Evolutionary conservation across 2,888 invertebrate genomes (phyloP).

Genomic region (Orthosia cruda): DNA sequence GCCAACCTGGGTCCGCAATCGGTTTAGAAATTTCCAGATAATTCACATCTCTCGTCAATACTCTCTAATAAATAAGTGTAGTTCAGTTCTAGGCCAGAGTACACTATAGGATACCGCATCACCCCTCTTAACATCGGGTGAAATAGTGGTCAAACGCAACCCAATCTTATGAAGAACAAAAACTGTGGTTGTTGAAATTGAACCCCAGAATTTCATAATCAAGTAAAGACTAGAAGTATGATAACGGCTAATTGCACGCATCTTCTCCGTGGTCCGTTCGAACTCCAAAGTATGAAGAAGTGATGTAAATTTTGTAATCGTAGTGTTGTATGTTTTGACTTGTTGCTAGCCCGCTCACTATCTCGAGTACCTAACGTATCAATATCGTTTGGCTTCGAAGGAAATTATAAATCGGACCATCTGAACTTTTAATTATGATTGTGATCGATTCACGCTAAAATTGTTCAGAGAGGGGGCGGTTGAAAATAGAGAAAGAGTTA

Average conservation of each 20-base stretch:
- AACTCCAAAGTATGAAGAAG: not conserved
- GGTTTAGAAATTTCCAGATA: too few species aligned
- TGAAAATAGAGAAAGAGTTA: not conserved
- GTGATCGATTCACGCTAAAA: not conserved
- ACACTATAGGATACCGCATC: too few species aligned
- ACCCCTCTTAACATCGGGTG: too few species aligned
- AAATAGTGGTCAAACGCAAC: too few species aligned
- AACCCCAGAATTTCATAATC: not conserved
- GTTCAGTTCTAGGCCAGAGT: not conserved
- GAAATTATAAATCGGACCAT: not conserved
- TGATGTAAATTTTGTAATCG: not conserved
- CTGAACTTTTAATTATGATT: not conserved
- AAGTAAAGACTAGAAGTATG: not conserved
- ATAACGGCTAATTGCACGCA: not conserved
- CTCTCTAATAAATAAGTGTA: too few species aligned
- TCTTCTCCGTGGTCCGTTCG: not conserved
- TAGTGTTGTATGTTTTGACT: not conserved
- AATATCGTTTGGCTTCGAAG: conserved; percentile 7
- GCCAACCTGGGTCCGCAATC: too few species aligned
- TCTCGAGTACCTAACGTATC: conserved; percentile 1
- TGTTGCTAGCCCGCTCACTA: conserved; percentile 15
- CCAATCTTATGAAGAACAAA: not conserved
- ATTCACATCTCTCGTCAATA: too few species aligned
- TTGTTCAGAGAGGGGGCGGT: too few species aligned
- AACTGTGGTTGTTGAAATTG: not conserved